Percentiles rank a stretch among this genome's conserved stretches.
phyloP scores from a whole-genome alignment of 2,113 vertebrate genomes.

The Haemorhous mexicanus region DNA sequence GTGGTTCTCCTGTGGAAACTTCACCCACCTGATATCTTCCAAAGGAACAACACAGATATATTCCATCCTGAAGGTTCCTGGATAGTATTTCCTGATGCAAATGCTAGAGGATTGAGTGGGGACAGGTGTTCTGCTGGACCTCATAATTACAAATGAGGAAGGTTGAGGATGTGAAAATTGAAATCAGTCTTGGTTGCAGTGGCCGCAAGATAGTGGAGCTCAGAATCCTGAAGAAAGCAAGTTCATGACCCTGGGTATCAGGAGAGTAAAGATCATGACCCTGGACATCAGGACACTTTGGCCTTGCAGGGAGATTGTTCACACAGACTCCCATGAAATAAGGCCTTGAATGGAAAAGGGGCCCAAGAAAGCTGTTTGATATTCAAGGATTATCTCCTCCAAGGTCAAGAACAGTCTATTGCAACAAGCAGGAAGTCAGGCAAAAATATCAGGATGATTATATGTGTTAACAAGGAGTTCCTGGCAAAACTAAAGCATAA shows the following conservation, averaged over 20 bases:
- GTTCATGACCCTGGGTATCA: neutral
- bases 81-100: neutral
- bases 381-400: neutral
- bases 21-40: neutral
- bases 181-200: neutral
- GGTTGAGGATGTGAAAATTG: neutral
- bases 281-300: neutral
- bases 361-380: neutral
- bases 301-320: neutral
- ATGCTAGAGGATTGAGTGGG: neutral
- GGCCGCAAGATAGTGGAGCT: neutral
- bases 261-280: neutral
- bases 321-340: fast-evolving
- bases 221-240: neutral
- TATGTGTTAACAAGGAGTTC: neutral
- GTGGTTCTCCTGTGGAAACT: neutral
- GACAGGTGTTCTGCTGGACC: neutral
- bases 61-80: neutral
- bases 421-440: neutral
- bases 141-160: neutral
- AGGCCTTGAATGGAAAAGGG: neutral
- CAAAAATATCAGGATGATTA: neutral
- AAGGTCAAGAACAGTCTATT: neutral
- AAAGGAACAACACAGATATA: neutral
- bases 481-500: neutral